Evolutionary conservation across 2,888 invertebrate genomes (phyloP).

Genomic region (Linyphia triangularis): DNA sequence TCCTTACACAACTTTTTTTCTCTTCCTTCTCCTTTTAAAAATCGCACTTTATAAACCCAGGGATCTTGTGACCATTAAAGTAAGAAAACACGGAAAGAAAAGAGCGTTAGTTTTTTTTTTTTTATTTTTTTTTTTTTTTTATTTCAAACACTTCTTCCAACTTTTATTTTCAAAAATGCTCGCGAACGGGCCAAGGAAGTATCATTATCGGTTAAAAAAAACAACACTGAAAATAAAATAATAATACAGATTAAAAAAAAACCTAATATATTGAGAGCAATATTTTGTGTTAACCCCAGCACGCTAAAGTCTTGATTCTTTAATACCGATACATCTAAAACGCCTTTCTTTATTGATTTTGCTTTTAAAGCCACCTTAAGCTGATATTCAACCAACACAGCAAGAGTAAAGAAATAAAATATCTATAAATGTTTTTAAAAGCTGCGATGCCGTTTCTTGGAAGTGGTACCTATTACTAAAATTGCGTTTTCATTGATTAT

Average conservation of each 20-base stretch:
- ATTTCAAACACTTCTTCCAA: neutral
- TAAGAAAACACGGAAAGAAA: constrained; percentile 31
- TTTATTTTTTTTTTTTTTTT: neutral
- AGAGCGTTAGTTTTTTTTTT: neutral
- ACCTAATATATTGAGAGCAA: constrained; percentile 61
- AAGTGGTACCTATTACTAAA: constrained; percentile 36
- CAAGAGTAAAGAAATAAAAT: constrained; percentile 14
- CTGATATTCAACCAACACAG: constrained; percentile 34
- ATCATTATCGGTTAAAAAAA: constrained; percentile 41
- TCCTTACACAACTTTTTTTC: neutral
- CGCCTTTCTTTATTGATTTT: constrained; percentile 34
- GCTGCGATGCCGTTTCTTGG: constrained; percentile 25
- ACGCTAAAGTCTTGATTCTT: constrained; percentile 43
- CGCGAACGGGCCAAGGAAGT: constrained; percentile 25
- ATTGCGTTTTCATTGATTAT: constrained; percentile 55
- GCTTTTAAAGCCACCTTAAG: constrained; percentile 47
- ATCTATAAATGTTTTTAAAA: constrained; percentile 53
- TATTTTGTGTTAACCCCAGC: constrained; percentile 61
- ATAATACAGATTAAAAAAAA: constrained; percentile 24
- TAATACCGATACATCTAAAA: constrained; percentile 57
- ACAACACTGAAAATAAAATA: constrained; percentile 15
- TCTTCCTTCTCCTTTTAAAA: constrained; percentile 45
- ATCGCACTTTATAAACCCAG: constrained; percentile 57
- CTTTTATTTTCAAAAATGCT: constrained; percentile 34
- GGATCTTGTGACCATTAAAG: constrained; percentile 65